Conservation (phyloP, 2,113 vertebrate genomes). For the Scomber japonicus region DNA sequence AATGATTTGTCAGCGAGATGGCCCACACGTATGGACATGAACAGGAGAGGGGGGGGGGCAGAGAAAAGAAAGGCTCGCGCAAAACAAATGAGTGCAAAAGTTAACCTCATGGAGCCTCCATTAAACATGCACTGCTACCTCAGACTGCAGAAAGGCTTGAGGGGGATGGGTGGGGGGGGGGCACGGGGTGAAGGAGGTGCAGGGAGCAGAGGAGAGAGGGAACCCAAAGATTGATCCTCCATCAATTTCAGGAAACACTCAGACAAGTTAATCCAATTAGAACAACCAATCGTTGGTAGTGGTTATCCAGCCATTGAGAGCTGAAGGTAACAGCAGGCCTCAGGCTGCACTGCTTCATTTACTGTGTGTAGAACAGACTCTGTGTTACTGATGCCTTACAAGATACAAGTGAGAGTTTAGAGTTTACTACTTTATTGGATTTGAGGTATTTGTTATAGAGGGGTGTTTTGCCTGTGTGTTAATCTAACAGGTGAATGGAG, state of each 20-base stretch:
- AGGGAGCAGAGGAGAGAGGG: neutral
- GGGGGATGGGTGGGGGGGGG: too few relatives aligned
- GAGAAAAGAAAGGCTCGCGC: conserved; percentile 27
- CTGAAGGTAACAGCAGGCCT: conserved; percentile 1
- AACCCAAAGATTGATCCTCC: conserved; percentile 3
- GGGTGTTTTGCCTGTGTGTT: too few relatives aligned
- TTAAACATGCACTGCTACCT: conserved; percentile 69
- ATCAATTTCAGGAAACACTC: conserved; percentile 62
- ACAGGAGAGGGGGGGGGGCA: neutral
- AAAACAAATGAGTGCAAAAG: conserved; percentile 63
- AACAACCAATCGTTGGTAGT: conserved; percentile 45
- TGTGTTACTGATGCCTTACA: neutral
- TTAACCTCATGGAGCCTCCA: conserved; percentile 59
- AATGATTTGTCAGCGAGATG: conserved; percentile 66
- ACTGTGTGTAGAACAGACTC: neutral
- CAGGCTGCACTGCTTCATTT: conserved; percentile 26
- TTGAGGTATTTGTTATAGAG: too few relatives aligned
- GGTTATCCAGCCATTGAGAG: too few relatives aligned
- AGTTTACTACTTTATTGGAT: too few relatives aligned
- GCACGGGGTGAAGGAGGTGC: neutral
- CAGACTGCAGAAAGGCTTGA: conserved; percentile 18
- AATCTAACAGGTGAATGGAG: too few relatives aligned
- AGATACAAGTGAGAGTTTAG: too few relatives aligned
- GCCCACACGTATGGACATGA: conserved; percentile 29
- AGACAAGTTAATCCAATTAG: conserved; percentile 73